Base-by-base conservation (phyloP, 2,888 invertebrate genomes). In the Prionchulus punctatus region DNA sequence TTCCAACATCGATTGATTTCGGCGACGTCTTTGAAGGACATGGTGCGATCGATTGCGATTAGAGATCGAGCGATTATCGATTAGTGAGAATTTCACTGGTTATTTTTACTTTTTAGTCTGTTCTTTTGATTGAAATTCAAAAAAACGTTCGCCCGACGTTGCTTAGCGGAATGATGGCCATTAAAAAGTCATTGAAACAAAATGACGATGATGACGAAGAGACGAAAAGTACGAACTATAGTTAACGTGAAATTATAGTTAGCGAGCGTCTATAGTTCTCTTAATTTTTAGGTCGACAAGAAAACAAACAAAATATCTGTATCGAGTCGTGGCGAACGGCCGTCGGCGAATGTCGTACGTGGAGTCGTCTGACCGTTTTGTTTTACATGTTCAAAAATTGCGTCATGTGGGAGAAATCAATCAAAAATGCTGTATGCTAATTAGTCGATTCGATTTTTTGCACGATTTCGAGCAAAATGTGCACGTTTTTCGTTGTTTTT, bases 321-420 rank as follows among this genome's bases (percentile, higher is more conserved):
- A n/a, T 12, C 18, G 27, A 50, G 28, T 67, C 70, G 30, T 94
- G 94, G 94, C 81, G 92, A 0, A 86, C 88, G 64, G 89, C 87
- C 0, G 84, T 91, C 0, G 76, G 81, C 1, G 80, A 84, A 51
- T 84, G 87, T 53, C 82, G 81, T 66, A 89, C 88, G 0, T 83
- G 90, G 0, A 86, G 91, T 0, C 91, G 94, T 69, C 77, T 92
- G 27, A 85, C 87, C 18, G 83, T 90, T 82, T 83, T 86, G 65
- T 78, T 90, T 57, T 85, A 86, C 67, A 85, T 87, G 66, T 76
- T 94, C 62, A 89, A 91, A 71, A 82, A 84, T 2, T 70, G 85
- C 70, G 87, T 94, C 66, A 90, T 92, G 30, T 94, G 94, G 94
- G 92, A 94, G 76, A 94, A 92, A 78, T 90, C 90, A 77, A 88